Base-by-base conservation (phyloP, 2,797 vertebrate genomes). In the Aratinga solstitialis region DNA sequence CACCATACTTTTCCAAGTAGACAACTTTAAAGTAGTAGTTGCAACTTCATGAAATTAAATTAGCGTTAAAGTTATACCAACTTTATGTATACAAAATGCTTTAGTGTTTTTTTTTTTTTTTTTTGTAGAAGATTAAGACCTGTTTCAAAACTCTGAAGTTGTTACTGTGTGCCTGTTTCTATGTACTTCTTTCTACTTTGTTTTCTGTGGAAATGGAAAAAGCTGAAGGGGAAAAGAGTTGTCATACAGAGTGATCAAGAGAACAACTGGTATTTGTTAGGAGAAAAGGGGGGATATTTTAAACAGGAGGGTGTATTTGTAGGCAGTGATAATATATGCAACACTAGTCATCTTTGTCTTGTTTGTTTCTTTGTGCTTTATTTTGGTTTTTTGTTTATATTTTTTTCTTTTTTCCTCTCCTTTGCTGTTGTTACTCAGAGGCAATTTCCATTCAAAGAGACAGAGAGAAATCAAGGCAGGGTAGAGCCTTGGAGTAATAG, bases 141-240 rank as follows among this genome's bases (percentile, higher is more conserved):
- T 42, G 59, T 22, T 89, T n/a, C 90, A 80, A 50, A 79, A 69
- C 24, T 56, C 51, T 53, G 24, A 47, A 32, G 43, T 38, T 38
- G 40, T 77, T 17, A 23, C 0, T 59, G 27, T 0, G 1, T 3
- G 8, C 19, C 61, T 8, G 11, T 19, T 87, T 71, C 61, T 43
- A 6, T 36, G 8, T 61, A 51, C 43, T 19, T 43, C 43, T 43
- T 43, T 43, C 24, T 17, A 20, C 10, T 36, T 58, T 77, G 30
- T 74, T 69, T 69, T 72, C 30, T 23, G 8, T 45, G 15, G 51
- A 59, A 87, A 42, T 38, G 26, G 45, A 58, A 43, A 53, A 58
- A 63, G 17, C 5, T 19, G 21, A n/a, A 38, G 17, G 20, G 7
- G 7, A n/a, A 36, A 53, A 53, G 48, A 50, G 17, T 66, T 82